These are phyloP conservation scores for Porites rus DNA, from an alignment of 92 coral and sea anemone genomes.

Conservation along the genomic window DNA sequence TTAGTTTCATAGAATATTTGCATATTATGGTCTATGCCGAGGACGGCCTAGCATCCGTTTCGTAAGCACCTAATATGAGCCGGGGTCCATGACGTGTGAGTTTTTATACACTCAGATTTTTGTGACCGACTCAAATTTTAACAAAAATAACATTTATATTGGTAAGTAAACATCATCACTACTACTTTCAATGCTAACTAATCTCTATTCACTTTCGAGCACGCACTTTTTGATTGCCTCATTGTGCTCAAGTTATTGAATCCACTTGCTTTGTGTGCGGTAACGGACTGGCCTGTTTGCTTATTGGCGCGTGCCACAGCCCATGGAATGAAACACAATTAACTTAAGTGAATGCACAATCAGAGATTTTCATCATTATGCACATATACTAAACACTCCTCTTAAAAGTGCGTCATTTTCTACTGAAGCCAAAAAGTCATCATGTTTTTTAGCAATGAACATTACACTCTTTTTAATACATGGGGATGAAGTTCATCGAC, in stretches of 20 bases:
- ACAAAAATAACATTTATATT: too few species aligned
- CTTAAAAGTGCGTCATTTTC: neutral
- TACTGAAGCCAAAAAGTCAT: too few species aligned
- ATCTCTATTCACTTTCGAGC: neutral
- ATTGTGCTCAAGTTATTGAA: neutral
- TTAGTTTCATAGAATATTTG: too few species aligned
- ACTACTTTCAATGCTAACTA: neutral
- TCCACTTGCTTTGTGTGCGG: neutral
- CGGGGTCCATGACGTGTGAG: too few species aligned
- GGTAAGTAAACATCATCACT: too few species aligned
- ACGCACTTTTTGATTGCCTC: neutral
- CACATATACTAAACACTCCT: neutral
- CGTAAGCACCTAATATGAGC: too few species aligned
- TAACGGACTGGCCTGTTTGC: neutral
- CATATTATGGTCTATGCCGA: too few species aligned
- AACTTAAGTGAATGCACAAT: neutral
- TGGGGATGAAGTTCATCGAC: neutral
- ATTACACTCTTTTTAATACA: too few species aligned
- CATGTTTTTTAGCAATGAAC: too few species aligned
- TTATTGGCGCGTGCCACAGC: slow-evolving; percentile 21
- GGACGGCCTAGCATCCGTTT: too few species aligned
- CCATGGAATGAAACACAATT: neutral
- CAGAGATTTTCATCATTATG: neutral
- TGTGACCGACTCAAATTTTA: too few species aligned
- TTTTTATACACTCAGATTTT: too few species aligned